Evolutionary conservation across 92 coral and sea anemone genomes (phyloP), one percentile per base, ranked within the genome.

Genomic region (Hydrozoanthus gracilis): DNA sequence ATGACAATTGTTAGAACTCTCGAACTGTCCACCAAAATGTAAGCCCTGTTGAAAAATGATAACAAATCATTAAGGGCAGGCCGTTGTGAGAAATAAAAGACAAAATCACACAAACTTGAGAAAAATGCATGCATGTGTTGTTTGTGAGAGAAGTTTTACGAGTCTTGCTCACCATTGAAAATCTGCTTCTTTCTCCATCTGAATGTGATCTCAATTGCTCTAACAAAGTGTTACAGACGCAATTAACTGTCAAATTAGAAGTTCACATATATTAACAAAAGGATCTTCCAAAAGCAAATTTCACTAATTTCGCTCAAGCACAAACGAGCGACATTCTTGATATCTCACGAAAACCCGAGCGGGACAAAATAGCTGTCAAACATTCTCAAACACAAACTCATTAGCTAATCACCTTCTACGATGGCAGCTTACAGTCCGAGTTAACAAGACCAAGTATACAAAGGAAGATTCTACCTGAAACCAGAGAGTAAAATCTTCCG

Each of bases 21-120:
- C 4, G 99, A 97, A 70, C 98, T 93, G 76, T 97, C 99, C 15
- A 94, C 87, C 73, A 92, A 82, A 88, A 92, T 92, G 72, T 92
- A 92, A 55, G 94, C 83, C 99, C 99, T 97, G 78, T 12, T 60
- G 86, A 69, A 87, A 88, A 14, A 84, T 15, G 73, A 70, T 44
- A 84, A 8, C 47, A 79, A 68, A 68, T 17, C 4, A 68, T 35
- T 68, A 27, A 68, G 73, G 73, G 27, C 11, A 44, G n/a, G 75
- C 47, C 60, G 61, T 46, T 68, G 73, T 76, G 18, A 17, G 55
- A 78, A 18, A 62, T 10, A 73, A 4, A 52, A 77, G 69, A 39
- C 6, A 45, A 70, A 76, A 12, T 47, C 13, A 71, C 14, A 74
- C 45, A 3, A 46, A 47, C 10, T n/a, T 61, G 39, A 46, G 77